These are phyloP conservation scores for Syritta pipiens DNA, from an alignment of 2,888 invertebrate genomes.

Conservation along the genomic window DNA sequence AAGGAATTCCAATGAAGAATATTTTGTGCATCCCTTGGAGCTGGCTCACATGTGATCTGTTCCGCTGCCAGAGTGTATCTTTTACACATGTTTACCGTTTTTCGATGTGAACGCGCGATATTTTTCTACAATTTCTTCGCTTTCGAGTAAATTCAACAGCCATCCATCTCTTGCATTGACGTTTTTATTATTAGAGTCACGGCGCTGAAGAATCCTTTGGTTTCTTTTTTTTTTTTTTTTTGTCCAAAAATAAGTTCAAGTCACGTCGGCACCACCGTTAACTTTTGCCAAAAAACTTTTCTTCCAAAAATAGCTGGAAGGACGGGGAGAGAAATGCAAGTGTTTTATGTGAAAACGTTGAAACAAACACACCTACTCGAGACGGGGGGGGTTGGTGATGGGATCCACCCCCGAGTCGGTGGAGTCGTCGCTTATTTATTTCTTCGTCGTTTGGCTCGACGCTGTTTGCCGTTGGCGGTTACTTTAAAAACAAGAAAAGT, in stretches of 20 bases:
- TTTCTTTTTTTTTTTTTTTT: no score
- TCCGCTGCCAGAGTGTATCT: no score
- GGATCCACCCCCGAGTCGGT: not conserved
- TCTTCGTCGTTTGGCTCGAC: not conserved
- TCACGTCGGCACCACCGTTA: conserved; percentile 21
- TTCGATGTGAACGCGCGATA: no score
- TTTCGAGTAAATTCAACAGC: conserved; percentile 1
- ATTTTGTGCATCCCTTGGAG: no score
- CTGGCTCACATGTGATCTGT: no score
- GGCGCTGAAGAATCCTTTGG: not conserved
- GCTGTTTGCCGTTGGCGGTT: conserved; percentile 15
- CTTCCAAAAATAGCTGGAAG: conserved; percentile 1
- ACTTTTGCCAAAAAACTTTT: conserved; percentile 18
- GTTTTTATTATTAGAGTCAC: conserved; percentile 23
- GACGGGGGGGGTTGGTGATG: not conserved
- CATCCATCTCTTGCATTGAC: conserved; percentile 6
- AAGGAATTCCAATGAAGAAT: no score
- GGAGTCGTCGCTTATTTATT: conserved; percentile 16
- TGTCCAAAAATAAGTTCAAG: conserved; percentile 1
- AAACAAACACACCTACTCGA: not conserved
- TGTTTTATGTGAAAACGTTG: no score
- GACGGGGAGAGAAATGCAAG: not conserved
- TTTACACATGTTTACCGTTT: no score
- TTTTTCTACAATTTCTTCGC: no score
- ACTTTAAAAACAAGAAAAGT: not conserved